Percentiles rank a stretch among this genome's conserved stretches.
Evolutionary conservation across 1,140 invertebrate species (phyloP).

Genomic region (Penaeus indicus): DNA sequence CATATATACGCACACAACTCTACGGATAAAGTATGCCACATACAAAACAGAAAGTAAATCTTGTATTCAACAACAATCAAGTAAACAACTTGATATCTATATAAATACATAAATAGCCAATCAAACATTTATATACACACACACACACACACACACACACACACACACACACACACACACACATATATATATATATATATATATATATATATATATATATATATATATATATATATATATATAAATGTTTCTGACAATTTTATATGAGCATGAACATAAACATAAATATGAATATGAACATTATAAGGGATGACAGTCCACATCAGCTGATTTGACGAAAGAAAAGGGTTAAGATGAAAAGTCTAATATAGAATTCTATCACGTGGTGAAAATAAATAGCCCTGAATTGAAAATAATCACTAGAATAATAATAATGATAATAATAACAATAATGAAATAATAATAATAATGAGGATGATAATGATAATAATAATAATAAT

Average conservation of each 20-base stretch:
- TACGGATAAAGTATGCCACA: too few species aligned
- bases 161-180: background rate
- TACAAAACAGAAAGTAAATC: too few species aligned
- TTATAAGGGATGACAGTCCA: background rate
- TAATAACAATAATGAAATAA: background rate
- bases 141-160: background rate
- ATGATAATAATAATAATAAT: too few species aligned
- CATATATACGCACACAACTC: too few species aligned
- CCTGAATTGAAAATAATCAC: background rate
- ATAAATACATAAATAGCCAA: too few species aligned
- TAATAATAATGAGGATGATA: background rate
- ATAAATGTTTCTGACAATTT: background rate
- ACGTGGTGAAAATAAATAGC: background rate
- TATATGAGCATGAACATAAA: background rate
- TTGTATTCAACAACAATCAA: too few species aligned
- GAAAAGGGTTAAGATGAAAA: background rate
- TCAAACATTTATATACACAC: background rate
- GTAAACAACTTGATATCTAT: too few species aligned
- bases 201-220: background rate
- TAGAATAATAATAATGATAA: background rate
- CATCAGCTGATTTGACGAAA: background rate
- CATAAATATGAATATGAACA: background rate
- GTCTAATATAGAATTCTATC: background rate
- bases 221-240: constrained; percentile 10
- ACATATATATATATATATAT: background rate